A percentile compares a stretch with the other conserved stretches of the same genome.
Conservation (phyloP, 1,140 invertebrate species). For the Drosophila athabasca region DNA sequence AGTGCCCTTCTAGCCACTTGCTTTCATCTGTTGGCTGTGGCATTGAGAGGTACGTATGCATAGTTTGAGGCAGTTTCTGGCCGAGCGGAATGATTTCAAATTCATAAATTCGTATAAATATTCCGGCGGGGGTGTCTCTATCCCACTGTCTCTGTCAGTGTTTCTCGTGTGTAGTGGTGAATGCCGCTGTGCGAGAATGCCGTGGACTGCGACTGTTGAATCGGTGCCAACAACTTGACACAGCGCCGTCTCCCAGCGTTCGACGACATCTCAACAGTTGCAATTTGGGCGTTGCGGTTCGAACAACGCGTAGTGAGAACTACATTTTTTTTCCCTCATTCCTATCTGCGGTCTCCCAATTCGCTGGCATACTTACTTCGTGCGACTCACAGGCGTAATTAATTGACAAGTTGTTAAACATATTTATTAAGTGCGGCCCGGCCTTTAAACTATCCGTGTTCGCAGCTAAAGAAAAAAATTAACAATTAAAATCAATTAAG, state of each 20-base stretch:
- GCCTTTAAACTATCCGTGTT: conserved; percentile 31
- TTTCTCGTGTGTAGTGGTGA: conserved; percentile 12
- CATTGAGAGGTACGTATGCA: background rate
- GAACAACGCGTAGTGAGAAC: conserved; percentile 51
- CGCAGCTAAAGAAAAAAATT: conserved; percentile 54
- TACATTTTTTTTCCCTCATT: conserved; percentile 15
- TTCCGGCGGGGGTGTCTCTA: too few species aligned
- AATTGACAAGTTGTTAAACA: conserved; percentile 74
- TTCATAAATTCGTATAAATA: conserved; percentile 5
- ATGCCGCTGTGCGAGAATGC: conserved; percentile 19
- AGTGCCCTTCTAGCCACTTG: too few species aligned
- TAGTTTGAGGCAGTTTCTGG: background rate
- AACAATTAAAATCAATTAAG: conserved; percentile 78
- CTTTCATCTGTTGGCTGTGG: background rate
- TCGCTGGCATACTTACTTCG: conserved; percentile 11
- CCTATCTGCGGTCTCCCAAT: background rate
- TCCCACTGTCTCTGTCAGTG: too few species aligned
- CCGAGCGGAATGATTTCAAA: background rate
- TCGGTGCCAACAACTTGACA: conserved; percentile 56
- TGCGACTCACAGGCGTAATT: conserved; percentile 49
- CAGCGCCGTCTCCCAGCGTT: conserved; percentile 33
- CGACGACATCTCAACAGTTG: conserved; percentile 73
- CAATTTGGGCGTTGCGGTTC: conserved; percentile 64
- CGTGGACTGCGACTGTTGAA: conserved; percentile 47
- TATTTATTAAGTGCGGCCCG: conserved; percentile 49